Evolutionary conservation across 2,888 invertebrate species (phyloP).

Genomic region (Gymnosoma rotundatum): DNA sequence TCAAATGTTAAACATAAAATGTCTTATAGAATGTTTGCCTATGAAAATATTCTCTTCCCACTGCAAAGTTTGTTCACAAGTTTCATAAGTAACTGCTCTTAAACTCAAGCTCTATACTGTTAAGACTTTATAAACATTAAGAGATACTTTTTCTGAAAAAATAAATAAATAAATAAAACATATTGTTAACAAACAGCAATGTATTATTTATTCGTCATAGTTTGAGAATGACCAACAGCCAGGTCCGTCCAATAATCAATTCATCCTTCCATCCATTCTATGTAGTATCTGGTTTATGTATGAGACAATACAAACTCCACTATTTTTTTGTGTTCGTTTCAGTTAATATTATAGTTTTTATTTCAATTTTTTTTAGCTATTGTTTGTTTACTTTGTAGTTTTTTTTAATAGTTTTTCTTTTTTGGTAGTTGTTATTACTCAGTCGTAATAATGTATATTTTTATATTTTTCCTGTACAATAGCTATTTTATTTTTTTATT

Average conservation of each 20-base stretch:
- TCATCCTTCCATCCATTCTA: not conserved
- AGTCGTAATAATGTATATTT: slow-evolving; percentile 41
- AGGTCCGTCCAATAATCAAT: not conserved
- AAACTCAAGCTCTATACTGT: not conserved
- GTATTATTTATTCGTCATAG: slow-evolving; percentile 23
- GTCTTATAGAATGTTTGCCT: no score
- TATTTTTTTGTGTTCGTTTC: slow-evolving; percentile 17
- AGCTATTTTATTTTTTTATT: slow-evolving; percentile 7
- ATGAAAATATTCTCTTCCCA: no score
- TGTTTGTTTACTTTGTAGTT: slow-evolving; percentile 55
- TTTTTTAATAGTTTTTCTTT: slow-evolving; percentile 32
- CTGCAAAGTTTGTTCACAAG: no score
- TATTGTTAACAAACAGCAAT: slow-evolving; percentile 9
- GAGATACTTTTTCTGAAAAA: not conserved
- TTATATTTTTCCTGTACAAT: not conserved
- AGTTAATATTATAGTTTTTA: slow-evolving; percentile 13
- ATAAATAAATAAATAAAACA: not conserved
- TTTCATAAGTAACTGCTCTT: no score
- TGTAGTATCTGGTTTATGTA: slow-evolving; percentile 23
- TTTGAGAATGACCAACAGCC: slow-evolving; percentile 10
- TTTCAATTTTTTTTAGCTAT: slow-evolving; percentile 40
- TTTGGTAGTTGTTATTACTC: slow-evolving; percentile 42
- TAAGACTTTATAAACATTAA: not conserved
- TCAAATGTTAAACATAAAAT: no score
- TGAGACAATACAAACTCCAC: slow-evolving; percentile 39